These are phyloP conservation scores for Triplophysa dalaica DNA, from an alignment of 2,113 vertebrate genomes.

Conservation along the genomic window DNA sequence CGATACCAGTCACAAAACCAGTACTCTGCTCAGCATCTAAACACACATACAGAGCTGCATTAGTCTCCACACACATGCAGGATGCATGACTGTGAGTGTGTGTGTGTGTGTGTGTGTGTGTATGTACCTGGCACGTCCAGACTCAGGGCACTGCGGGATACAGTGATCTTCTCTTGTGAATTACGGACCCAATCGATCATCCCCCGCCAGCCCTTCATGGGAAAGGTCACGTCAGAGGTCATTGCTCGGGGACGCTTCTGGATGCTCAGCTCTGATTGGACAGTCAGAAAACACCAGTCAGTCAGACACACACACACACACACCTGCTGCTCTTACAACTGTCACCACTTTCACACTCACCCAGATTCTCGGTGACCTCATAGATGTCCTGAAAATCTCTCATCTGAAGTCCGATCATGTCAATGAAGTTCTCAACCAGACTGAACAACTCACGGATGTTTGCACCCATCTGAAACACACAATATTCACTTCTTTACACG, in stretches of 20 bases:
- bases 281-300: slow-evolving; percentile 2
- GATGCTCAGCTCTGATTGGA: slow-evolving; percentile 85
- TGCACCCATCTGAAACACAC: slow-evolving; percentile 80
- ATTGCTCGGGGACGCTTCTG: slow-evolving; percentile 87
- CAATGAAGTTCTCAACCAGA: slow-evolving; percentile 91
- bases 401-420: slow-evolving; percentile 92
- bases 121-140: slow-evolving; percentile 82
- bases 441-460: slow-evolving; percentile 87
- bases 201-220: slow-evolving; percentile 93
- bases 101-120: slow-evolving; percentile 37
- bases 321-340: background rate
- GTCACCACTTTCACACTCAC: slow-evolving; percentile 72
- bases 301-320: background rate
- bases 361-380: slow-evolving; percentile 96
- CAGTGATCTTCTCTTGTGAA: slow-evolving; percentile 90
- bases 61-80: background rate
- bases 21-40: slow-evolving; percentile 78
- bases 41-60: slow-evolving; percentile 15
- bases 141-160: slow-evolving; percentile 87
- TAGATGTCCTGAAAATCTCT: slow-evolving; percentile 95
- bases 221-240: slow-evolving; percentile 90
- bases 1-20: slow-evolving; percentile 90
- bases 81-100: background rate
- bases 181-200: slow-evolving; percentile 92
- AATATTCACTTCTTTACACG: too few relatives aligned